phyloP scores from a whole-genome alignment of 2,888 invertebrate species.

The Aspidiotus destructor region DNA sequence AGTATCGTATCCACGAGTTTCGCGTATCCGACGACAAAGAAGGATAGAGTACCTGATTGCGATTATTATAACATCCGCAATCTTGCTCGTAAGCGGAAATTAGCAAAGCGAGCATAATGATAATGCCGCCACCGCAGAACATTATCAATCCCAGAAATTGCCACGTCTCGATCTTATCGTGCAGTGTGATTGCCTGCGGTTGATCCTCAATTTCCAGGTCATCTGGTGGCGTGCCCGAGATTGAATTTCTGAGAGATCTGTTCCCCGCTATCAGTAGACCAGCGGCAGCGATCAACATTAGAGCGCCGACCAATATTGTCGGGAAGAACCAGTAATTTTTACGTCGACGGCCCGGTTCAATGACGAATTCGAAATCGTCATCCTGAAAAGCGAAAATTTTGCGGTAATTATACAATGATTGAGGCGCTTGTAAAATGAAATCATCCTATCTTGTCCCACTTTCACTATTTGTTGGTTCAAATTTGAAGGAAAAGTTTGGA shows the following conservation, averaged over 20 bases:
- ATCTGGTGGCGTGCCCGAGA: neutral
- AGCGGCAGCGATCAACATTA: conserved; percentile 7
- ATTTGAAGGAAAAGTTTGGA: no score
- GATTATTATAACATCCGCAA: conserved; percentile 17
- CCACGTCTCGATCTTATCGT: conserved; percentile 19
- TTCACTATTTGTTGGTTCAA: no score
- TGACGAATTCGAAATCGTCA: conserved; percentile 30
- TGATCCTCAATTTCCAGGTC: conserved; percentile 23
- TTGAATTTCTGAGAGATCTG: conserved; percentile 17
- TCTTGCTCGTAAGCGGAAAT: conserved; percentile 22
- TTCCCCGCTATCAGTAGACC: conserved; percentile 11
- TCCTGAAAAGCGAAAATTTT: conserved; percentile 8
- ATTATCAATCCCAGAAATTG: conserved; percentile 20
- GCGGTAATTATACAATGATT: neutral
- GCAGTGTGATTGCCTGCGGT: conserved; percentile 14
- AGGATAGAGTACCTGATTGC: conserved; percentile 16
- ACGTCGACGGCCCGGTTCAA: conserved; percentile 22
- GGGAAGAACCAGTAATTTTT: conserved; percentile 19
- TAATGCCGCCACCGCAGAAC: conserved; percentile 18
- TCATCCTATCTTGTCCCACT: no score
- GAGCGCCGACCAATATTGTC: conserved; percentile 3
- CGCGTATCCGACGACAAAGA: neutral
- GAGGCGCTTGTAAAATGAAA: no score
- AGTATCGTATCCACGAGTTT: conserved; percentile 23
- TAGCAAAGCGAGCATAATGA: conserved; percentile 22